These are phyloP conservation scores for Agriopis marginaria DNA, from an alignment of 2,888 invertebrate genomes.

Conservation along the genomic window DNA sequence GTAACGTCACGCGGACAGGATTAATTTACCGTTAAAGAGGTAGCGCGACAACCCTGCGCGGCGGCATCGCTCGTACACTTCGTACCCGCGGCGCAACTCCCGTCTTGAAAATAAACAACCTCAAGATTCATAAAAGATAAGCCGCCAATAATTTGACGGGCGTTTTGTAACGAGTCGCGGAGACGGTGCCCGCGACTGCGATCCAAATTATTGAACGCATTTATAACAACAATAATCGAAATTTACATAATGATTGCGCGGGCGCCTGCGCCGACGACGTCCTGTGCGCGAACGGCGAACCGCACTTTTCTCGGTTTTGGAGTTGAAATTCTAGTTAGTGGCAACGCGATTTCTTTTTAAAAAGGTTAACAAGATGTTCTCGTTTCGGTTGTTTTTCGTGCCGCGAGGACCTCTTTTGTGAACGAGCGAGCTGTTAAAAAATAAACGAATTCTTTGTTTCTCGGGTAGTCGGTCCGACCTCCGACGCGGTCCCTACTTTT, in stretches of 20 bases:
- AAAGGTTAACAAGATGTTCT: constrained; percentile 85
- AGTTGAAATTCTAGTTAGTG: constrained; percentile 85
- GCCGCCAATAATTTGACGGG: constrained; percentile 66
- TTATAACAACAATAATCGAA: constrained; percentile 69
- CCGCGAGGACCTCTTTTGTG: constrained; percentile 83
- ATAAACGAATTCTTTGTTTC: constrained; percentile 86
- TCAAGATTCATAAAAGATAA: constrained; percentile 59
- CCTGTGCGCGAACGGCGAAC: constrained; percentile 65
- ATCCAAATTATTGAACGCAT: constrained; percentile 64
- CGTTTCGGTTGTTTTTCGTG: constrained; percentile 84
- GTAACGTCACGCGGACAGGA: constrained; percentile 65
- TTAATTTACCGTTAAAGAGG: constrained; percentile 67
- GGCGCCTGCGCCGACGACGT: constrained; percentile 74
- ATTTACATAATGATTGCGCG: constrained; percentile 82
- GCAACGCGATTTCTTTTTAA: constrained; percentile 84
- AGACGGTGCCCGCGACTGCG: constrained; percentile 62
- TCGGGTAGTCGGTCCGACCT: constrained; percentile 85
- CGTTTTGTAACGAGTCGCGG: constrained; percentile 65
- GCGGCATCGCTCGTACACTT: constrained; percentile 37
- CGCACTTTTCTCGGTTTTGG: constrained; percentile 83
- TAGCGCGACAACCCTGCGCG: constrained; percentile 51
- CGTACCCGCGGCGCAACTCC: constrained; percentile 45
- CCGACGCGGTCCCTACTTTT: constrained; percentile 85
- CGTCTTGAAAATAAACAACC: constrained; percentile 53
- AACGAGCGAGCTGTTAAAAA: constrained; percentile 86